Base-by-base conservation (phyloP, 2,113 vertebrate genomes). In the Aphyosemion australe region DNA sequence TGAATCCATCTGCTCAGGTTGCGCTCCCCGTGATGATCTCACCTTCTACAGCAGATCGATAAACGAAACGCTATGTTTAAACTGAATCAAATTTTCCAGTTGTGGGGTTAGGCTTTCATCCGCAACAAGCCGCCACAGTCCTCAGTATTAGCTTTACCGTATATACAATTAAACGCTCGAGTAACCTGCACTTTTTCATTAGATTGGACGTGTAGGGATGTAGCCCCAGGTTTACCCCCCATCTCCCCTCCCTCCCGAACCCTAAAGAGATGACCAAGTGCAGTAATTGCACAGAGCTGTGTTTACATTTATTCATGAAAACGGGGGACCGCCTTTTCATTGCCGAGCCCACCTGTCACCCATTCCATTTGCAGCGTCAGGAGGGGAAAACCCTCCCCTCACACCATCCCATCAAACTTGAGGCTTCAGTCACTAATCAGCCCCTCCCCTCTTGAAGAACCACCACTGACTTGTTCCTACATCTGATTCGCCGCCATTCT, bases 271-370 rank as follows among this genome's bases (percentile, higher is more conserved):
- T 93, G 91, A 93, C 92, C 92, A 82, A 70, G 76, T 52, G 58
- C 67, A 49, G 91, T 94, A 94, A 95, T 94, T 94, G 92, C 89
- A 90, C 89, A 74, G 60, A 51, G 91, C 90, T 95, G 94, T 94
- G 93, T 96, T 96, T 95, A 96, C 96, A 97, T 98, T 97, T 95
- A 96, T 96, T 97, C 95, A 93, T 95, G 94, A 94, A 95, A 95
- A 96, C 87, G 90, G 91, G 90, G 87, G 78, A 83, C 91, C 77
- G 86, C 91, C 91, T 91, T 93, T 73, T 87, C 88, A 88, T 95
- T 87, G 93, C 93, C 92, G 90, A 93, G 94, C 94, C 95, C 95
- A 97, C 94, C 94, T 95, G 92, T 95, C 94, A 92, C 94, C 93
- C 93, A 93, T 95, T 94, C 93, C 95, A 96, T 95, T 95, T 94